Conservation (phyloP, 2,113 vertebrate genomes). For the Brachirus orientalis region DNA sequence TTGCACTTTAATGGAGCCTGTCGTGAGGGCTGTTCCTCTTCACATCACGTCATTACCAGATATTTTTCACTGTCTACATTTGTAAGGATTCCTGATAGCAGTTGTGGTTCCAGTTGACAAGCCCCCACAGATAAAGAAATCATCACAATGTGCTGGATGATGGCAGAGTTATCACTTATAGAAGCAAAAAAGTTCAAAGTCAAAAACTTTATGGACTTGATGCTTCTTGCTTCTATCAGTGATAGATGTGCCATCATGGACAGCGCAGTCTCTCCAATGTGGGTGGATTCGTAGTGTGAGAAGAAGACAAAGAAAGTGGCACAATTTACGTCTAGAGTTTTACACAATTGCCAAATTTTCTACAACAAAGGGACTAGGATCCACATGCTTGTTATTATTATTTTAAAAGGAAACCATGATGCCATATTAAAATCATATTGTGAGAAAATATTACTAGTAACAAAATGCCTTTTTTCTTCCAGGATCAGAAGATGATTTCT, state of each 20-base stretch:
- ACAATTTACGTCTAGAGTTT: constrained; percentile 11
- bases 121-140: background rate
- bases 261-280: constrained; percentile 28
- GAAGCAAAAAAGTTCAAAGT: background rate
- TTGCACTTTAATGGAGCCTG: constrained; percentile 1
- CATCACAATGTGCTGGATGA: constrained; percentile 5
- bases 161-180: constrained; percentile 1
- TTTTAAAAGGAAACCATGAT: no score
- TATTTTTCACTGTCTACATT: background rate
- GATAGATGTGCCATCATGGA: background rate
- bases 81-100: background rate
- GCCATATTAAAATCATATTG: background rate
- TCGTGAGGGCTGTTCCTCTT: background rate
- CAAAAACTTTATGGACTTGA: background rate
- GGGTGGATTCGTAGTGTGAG: constrained; percentile 21
- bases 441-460: background rate
- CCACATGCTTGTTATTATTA: no score
- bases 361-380: background rate
- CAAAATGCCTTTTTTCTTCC: background rate
- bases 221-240: background rate
- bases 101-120: constrained; percentile 12
- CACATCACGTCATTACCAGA: background rate
- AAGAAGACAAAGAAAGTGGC: constrained; percentile 14
- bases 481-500: background rate
- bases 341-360: constrained; percentile 6